Evolutionary conservation across 2,797 vertebrate species (phyloP).

Genomic region (Diceros bicornis): DNA sequence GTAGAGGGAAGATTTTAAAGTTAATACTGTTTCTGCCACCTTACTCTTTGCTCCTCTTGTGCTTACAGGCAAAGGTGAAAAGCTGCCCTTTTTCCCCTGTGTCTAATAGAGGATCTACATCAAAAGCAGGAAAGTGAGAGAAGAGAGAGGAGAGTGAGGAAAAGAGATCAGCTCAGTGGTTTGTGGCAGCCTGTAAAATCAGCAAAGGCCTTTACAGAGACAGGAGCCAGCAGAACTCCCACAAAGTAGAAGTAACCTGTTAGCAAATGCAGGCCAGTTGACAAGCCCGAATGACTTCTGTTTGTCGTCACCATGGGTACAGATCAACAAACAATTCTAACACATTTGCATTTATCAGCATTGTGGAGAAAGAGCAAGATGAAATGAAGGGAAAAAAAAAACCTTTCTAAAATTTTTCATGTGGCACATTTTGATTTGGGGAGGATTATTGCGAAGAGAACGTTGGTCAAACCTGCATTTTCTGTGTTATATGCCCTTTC

Average conservation of each 20-base stretch:
- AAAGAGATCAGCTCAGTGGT: constrained; percentile 79
- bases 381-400: neutral
- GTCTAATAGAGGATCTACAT: constrained; percentile 79
- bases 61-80: constrained; percentile 86
- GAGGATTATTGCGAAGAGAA: neutral
- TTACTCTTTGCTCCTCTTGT: constrained; percentile 75
- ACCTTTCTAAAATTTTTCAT: neutral
- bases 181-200: constrained; percentile 81
- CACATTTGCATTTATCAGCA: neutral
- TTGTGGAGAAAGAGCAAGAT: constrained; percentile 11
- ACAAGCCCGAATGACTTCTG: neutral
- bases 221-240: constrained; percentile 59
- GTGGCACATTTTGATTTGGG: neutral
- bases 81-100: constrained; percentile 64
- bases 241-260: constrained; percentile 62
- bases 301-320: constrained; percentile 48
- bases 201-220: constrained; percentile 75
- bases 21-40: constrained; percentile 85
- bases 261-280: constrained; percentile 58
- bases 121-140: constrained; percentile 78
- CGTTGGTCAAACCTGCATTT: neutral
- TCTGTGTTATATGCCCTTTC: accelerated
- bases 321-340: constrained; percentile 47
- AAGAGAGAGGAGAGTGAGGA: constrained; percentile 47
- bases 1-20: constrained; percentile 85